Base-by-base conservation (phyloP, 2,797 vertebrate genomes). In the Mionectes olivaceus region DNA sequence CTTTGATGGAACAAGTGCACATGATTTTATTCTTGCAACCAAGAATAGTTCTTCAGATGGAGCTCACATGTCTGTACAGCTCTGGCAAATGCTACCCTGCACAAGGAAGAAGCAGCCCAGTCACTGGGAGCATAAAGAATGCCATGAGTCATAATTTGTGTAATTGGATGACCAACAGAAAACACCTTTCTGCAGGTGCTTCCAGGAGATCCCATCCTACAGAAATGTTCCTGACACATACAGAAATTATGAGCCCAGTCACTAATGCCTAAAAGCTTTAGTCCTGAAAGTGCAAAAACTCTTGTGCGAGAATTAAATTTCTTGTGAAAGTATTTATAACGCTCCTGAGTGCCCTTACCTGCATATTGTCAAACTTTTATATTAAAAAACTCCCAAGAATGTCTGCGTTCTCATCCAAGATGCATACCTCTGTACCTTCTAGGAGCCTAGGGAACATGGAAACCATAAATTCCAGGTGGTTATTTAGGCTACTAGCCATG, bases 31-130 rank as follows among this genome's bases (percentile, higher is more conserved):
- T 95, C 84, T 92, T 93, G 84, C 46, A 91, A 53, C 83, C 92
- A 75, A 80, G 95, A 97, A 89, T 79, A 96, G 77, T 88, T 94
- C 79, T 85, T 96, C 96, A 95, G 89, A 94, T 95, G 92, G 87
- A 95, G 76, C 76, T 97, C 87, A 65, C 64, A 6, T 83, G 73
- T 78, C 84, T 79, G 28, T 53, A 41, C 25, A 75, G 71, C 84
- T 92, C 76, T 81, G 88, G 65, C 8, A 70, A 83, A 52, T 91
- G 69, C 79, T 95, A 64, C 89, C 78, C 78, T 90, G 83, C 49
- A 76, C 74, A 83, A 89, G 74, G 32, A 61, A 80, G 28, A 57
- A 91, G 76, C 65, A 93, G 59, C 49, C 87, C 83, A 70, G 23
- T 74, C 78, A 73, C 32, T 52, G 56, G 39, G 39, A 78, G 11